Base-by-base conservation (phyloP, 2,113 vertebrate species). In the Peucedramus taeniatus region DNA sequence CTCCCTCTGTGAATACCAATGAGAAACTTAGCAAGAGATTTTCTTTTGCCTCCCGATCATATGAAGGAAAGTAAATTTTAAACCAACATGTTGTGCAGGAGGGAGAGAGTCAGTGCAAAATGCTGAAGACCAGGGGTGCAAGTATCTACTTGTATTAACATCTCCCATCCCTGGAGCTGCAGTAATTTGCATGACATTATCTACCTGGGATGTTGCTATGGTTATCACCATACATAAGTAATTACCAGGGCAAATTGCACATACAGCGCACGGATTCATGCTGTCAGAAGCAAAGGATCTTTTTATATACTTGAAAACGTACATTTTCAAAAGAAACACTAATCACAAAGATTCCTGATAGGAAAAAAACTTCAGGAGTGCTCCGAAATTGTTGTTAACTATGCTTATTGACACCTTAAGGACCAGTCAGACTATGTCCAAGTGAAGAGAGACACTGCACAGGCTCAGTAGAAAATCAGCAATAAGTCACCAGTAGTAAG, bases 161-260 rank as follows among this genome's bases (percentile, higher is more conserved):
- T 92, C 82, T 78, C 92, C 79, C 50, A 81, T 90, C 89, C 75
- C 91, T 45, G 40, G 87, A 96, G 93, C 94, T 39, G 54, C 90
- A 64, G 84, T 53, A 47, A 95, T 94, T 95, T 96, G 87, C 88
- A 79, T 91, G 93, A 86, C 83, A 89, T 94, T 92, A 92, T 91
- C 78, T 96, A 96, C 94, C 91, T 93, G 93, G 88, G 51, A 56
- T 89, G 95, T 97, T 98, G 96, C 98, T 96, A 97, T 96, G 97
- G 97, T 97, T 97, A 97, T 97, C 92, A 66, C 87, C 87, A 96
- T 78, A 93, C 91, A 96, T 96, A 87, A 96, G 90, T 90, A 97
- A 97, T 97, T 97, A 97, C 88, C 88, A 88, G 92, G 96, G 84
- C 94, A 98, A 96, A 96, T 93, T 90, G 92, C 91, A 94, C 90